Evolutionary conservation across 2,888 invertebrate genomes (phyloP), one percentile per base, ranked within the genome.

Genomic region (Euplagia quadripunctaria): DNA sequence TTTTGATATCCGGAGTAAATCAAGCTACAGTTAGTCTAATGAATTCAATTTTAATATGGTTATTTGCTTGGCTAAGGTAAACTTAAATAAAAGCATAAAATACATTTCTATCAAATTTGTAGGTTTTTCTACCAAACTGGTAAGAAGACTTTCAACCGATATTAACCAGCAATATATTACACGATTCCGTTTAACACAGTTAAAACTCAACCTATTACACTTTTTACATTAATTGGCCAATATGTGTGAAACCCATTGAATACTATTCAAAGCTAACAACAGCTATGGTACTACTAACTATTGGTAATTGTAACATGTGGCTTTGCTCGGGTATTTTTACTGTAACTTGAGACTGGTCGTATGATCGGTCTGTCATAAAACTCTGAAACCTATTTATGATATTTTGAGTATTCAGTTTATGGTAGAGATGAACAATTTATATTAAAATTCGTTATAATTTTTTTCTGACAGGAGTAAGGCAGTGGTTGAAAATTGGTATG

Each of bases 251-350:
- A n/a, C 52, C 42, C 41, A 8, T 46, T 31, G 0, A n/a, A 65
- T 51, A 64, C 70, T 46, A 9, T 46, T 7, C 43, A 8, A 11
- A 66, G 63, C 69, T 70, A 71, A 55, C 31, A 55, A 65, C 8
- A 55, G 55, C 43, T 71, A 65, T 71, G 43, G 55, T n/a, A 41
- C 17, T 64, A 63, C 41, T 70, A 51, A 31, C 43, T 12, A 17
- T n/a, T 4, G n/a, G 17, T 31, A 52, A 20, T 51, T 16, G 17
- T 17, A 31, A 52, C 7, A n/a, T 20, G 46, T 65, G 12, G 9
- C 65, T 49, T 49, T 46, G 20, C 65, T 65, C 65, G 46, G 65
- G n/a, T 63, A 8, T 55, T 55, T 55, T 55, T 55, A 55, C 3
- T n/a, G 8, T n/a, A 55, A 55, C 0, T 8, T 17, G 9, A 17